These are phyloP conservation scores for Drosophila lutescens DNA, from an alignment of 2,888 invertebrate genomes.

Conservation along the genomic window DNA sequence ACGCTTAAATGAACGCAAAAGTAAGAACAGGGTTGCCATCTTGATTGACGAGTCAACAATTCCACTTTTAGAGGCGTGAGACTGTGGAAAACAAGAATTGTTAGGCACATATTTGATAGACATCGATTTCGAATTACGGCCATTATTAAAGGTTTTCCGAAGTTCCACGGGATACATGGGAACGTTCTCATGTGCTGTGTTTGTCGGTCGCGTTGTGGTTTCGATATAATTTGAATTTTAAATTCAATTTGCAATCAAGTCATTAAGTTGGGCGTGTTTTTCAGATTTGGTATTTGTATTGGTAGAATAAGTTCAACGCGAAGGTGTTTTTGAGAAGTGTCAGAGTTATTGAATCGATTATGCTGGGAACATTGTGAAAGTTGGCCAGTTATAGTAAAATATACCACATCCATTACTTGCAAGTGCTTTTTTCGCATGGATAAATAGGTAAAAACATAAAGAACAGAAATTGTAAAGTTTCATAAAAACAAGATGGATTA, in stretches of 20 bases:
- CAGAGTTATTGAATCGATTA: neutral
- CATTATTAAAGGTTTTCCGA: constrained; percentile 27
- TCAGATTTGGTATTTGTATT: neutral
- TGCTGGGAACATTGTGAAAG: neutral
- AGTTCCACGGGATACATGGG: constrained; percentile 45
- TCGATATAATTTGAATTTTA: constrained; percentile 49
- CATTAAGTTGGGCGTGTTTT: constrained; percentile 17
- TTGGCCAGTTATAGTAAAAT: too few relatives aligned
- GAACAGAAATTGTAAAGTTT: neutral
- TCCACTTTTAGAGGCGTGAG: constrained; percentile 29
- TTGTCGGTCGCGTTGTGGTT: constrained; percentile 18
- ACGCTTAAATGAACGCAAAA: constrained; percentile 25
- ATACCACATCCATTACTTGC: too few relatives aligned
- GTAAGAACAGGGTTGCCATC: constrained; percentile 18
- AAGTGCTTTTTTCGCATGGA: too few relatives aligned
- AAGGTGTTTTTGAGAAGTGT: constrained; percentile 20
- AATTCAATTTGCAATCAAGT: constrained; percentile 46
- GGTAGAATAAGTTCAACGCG: constrained; percentile 5
- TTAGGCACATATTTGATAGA: constrained; percentile 19
- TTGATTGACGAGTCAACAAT: constrained; percentile 18
- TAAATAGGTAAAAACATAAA: neutral
- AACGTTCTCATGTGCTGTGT: constrained; percentile 45
- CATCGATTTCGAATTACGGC: constrained; percentile 30
- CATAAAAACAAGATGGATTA: neutral
- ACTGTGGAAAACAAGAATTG: constrained; percentile 24